Evolutionary conservation across 2,888 invertebrate species (phyloP).

Genomic region (Meiosimyza platycephala): DNA sequence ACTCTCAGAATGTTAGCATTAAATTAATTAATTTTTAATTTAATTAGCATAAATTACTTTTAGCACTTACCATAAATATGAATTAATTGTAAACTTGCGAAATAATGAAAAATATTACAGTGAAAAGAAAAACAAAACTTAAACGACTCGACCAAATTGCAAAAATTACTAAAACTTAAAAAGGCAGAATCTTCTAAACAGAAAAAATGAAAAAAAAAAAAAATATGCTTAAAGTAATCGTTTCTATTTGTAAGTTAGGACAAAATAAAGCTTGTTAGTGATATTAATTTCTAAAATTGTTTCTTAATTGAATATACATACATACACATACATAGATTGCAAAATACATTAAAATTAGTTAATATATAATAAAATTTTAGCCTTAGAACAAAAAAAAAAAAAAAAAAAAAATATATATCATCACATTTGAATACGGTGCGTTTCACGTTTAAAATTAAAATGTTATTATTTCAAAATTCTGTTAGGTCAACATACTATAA

Average conservation of each 20-base stretch:
- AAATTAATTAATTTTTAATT: background rate
- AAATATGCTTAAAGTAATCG: background rate
- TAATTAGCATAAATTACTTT: background rate
- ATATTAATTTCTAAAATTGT: constrained; percentile 65
- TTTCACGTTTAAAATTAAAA: background rate
- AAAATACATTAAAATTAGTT: constrained; percentile 25
- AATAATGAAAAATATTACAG: background rate
- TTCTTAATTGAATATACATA: constrained; percentile 26
- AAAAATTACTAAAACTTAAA: background rate
- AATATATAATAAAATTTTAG: constrained; percentile 34
- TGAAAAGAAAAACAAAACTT: background rate
- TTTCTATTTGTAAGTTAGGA: constrained; percentile 36
- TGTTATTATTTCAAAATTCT: constrained; percentile 6
- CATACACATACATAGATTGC: constrained; percentile 26
- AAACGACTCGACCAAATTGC: constrained; percentile 25
- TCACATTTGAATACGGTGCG: constrained; percentile 38
- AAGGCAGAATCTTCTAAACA: background rate
- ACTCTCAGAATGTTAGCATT: constrained; percentile 4
- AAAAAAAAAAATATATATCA: background rate
- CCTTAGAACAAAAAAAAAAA: constrained; percentile 35
- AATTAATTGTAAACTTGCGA: background rate
- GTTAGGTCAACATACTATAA: background rate
- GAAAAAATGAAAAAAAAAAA: background rate
- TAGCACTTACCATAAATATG: background rate
- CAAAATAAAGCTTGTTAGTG: constrained; percentile 64